A percentile compares a stretch with the other conserved stretches of the same genome.
Conservation (phyloP, 2,888 invertebrate species). For the Polylopha cassiicola region DNA sequence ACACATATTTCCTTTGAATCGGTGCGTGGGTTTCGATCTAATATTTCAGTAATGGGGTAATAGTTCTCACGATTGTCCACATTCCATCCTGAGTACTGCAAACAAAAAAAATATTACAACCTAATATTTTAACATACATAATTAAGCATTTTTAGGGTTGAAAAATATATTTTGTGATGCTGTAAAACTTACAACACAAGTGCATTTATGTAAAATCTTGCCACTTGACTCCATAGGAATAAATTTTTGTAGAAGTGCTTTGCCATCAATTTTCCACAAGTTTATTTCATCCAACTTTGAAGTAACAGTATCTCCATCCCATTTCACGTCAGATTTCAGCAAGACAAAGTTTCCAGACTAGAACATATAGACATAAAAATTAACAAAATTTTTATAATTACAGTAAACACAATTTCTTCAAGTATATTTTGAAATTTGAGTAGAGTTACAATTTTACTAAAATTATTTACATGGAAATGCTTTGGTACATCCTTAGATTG, state of each 20-base stretch:
- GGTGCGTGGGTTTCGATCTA: constrained; percentile 71
- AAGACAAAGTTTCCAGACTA: constrained; percentile 82
- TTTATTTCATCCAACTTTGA: constrained; percentile 77
- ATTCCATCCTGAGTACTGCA: constrained; percentile 80
- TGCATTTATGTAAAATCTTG: constrained; percentile 77
- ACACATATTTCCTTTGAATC: constrained; percentile 76
- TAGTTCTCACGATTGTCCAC: constrained; percentile 78
- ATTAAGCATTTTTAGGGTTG: too few relatives aligned
- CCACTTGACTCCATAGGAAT: constrained; percentile 79
- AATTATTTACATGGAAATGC: constrained; percentile 75
- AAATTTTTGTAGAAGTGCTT: constrained; percentile 81
- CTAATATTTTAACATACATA: too few relatives aligned
- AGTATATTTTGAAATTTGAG: too few relatives aligned
- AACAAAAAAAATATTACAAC: constrained; percentile 25
- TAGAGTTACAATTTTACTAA: too few relatives aligned
- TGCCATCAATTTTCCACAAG: constrained; percentile 83
- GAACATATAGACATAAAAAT: constrained; percentile 34
- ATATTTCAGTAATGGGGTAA: constrained; percentile 76
- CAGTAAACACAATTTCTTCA: too few relatives aligned
- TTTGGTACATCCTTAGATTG: constrained; percentile 76
- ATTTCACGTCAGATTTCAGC: constrained; percentile 79
- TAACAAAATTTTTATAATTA: constrained; percentile 6
- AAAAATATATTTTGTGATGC: background rate
- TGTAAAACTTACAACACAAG: constrained; percentile 77
- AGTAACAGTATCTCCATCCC: constrained; percentile 75